Percentiles rank a stretch among this genome's conserved stretches.
Conservation (phyloP, 30 jellyfish, hydroid and myxozoan genomes). For the Aurelia aurita region DNA sequence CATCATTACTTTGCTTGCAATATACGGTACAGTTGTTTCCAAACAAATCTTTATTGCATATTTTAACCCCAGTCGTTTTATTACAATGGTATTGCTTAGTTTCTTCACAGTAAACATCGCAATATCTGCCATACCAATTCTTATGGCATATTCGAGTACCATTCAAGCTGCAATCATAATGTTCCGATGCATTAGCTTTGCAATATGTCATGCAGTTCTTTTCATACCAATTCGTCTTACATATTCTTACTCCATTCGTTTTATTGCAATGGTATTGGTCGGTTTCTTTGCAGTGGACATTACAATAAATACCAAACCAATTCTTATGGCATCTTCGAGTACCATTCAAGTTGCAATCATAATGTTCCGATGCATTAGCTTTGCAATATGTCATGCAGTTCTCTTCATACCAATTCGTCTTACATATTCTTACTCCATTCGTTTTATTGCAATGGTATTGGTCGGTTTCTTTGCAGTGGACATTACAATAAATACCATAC, state of each 20-base stretch:
- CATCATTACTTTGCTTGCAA: conserved; percentile 25
- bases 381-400: conserved; percentile 28
- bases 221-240: conserved; percentile 47
- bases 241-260: conserved; percentile 14
- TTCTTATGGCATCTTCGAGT: neutral
- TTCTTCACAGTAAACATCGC: neutral
- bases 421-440: conserved; percentile 24
- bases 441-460: neutral
- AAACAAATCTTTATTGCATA: conserved; percentile 51
- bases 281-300: neutral
- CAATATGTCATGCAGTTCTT: conserved; percentile 13
- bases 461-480: neutral
- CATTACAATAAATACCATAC: neutral
- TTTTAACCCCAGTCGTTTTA: conserved; percentile 7
- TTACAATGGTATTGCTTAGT: neutral
- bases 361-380: neutral
- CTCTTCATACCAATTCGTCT: conserved; percentile 25
- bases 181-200: neutral
- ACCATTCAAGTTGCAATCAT: conserved; percentile 9
- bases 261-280: neutral
- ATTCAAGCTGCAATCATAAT: conserved; percentile 8
- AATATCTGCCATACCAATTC: neutral
- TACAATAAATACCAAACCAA: conserved; percentile 1
- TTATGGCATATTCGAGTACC: neutral
- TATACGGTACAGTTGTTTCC: conserved; percentile 16